Conservation (phyloP, 2,113 vertebrate species). For the Scatophagus argus region DNA sequence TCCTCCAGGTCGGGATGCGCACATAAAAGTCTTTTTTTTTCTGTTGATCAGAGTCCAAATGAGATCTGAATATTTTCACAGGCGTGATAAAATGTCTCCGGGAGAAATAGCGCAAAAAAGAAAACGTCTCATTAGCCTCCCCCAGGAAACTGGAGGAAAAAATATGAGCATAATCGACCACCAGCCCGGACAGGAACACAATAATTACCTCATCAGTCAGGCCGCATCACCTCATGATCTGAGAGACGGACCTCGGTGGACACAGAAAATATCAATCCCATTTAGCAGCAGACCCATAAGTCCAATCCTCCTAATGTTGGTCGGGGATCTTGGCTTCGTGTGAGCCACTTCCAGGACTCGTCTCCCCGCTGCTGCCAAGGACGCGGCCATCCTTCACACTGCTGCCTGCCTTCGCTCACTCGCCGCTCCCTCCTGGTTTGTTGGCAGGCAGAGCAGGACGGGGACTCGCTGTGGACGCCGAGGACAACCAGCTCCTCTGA, state of each 20-base stretch:
- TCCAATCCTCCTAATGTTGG: slow-evolving; percentile 57
- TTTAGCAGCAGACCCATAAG: slow-evolving; percentile 42
- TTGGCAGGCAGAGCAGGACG: slow-evolving; percentile 8
- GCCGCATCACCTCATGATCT: background rate
- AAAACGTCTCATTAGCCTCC: slow-evolving; percentile 20
- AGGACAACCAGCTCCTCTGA: slow-evolving; percentile 1
- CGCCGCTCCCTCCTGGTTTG: background rate
- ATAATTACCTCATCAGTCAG: slow-evolving; percentile 47
- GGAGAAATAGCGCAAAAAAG: background rate
- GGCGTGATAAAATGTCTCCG: background rate
- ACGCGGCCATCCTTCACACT: slow-evolving; percentile 46
- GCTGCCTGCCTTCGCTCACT: slow-evolving; percentile 49
- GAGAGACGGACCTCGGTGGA: background rate
- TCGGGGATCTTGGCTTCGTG: slow-evolving; percentile 34
- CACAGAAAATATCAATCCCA: slow-evolving; percentile 41
- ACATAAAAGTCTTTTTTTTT: background rate
- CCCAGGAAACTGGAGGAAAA: background rate
- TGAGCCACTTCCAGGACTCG: slow-evolving; percentile 56
- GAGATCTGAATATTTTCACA: background rate
- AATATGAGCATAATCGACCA: slow-evolving; percentile 27
- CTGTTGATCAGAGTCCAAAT: background rate
- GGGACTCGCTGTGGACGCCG: slow-evolving; percentile 6
- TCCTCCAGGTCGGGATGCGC: background rate
- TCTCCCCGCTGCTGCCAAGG: slow-evolving; percentile 55
- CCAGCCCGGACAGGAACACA: slow-evolving; percentile 29